Percentiles rank a stretch among this genome's conserved stretches.
Evolutionary conservation across 2,888 invertebrate species (phyloP).

Genomic region (Pasiphila rectangulata): DNA sequence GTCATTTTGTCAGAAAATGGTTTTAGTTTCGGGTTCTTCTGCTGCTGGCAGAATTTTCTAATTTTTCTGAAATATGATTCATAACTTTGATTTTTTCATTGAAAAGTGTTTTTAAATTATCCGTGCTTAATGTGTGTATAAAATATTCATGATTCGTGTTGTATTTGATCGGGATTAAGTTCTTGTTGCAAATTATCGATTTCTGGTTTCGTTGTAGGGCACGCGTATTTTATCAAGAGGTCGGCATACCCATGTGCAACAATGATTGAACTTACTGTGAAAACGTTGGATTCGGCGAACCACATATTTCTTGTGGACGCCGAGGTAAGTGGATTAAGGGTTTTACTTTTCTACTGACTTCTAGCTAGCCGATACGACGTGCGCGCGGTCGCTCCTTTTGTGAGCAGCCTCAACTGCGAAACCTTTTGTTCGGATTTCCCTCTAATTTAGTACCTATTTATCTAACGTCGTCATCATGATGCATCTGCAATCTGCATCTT

Average conservation of each 20-base stretch:
- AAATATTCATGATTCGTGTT: neutral
- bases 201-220: conserved; percentile 20
- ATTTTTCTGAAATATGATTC: conserved; percentile 3
- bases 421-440: neutral
- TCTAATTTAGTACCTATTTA: no score
- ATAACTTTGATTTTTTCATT: neutral
- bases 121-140: conserved; percentile 15
- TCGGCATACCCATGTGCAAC: conserved; percentile 38
- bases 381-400: conserved; percentile 2
- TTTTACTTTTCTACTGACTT: neutral
- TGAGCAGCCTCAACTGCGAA: neutral
- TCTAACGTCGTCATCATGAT: no score
- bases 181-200: conserved; percentile 26
- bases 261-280: conserved; percentile 93
- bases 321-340: conserved; percentile 82
- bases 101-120: conserved; percentile 11
- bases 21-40: conserved; percentile 16
- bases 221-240: conserved; percentile 12
- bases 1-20: conserved; percentile 6
- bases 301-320: conserved; percentile 90
- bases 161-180: conserved; percentile 1
- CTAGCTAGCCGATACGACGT: neutral
- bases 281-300: conserved; percentile 93
- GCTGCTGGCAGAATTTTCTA: conserved; percentile 3
- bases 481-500: no score